Evolutionary conservation across 2,888 invertebrate species (phyloP).

Genomic region (Drosophila percnosoma): DNA sequence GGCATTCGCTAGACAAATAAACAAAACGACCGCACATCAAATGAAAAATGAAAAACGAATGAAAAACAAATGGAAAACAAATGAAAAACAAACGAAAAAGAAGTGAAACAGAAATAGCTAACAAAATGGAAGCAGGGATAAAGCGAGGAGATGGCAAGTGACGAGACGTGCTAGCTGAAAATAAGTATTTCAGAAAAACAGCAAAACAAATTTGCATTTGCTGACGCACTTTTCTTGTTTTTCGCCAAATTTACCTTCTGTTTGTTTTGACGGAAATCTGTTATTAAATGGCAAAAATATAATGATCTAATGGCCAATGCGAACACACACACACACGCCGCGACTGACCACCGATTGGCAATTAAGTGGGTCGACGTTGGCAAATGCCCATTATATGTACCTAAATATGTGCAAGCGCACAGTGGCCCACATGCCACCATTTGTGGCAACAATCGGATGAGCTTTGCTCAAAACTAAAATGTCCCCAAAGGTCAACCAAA

Average conservation of each 20-base stretch:
- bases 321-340: constrained; percentile 28
- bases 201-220: constrained; percentile 61
- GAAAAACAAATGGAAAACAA: constrained; percentile 1
- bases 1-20: constrained; percentile 54
- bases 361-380: constrained; percentile 61
- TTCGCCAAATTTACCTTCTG: constrained; percentile 35
- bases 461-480: not conserved
- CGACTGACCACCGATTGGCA: constrained; percentile 51
- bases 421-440: not conserved
- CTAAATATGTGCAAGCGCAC: not conserved
- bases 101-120: constrained; percentile 2
- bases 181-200: constrained; percentile 13
- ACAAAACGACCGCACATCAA: constrained; percentile 37
- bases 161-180: constrained; percentile 12
- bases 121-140: constrained; percentile 3
- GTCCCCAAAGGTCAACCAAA: not conserved
- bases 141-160: constrained; percentile 6
- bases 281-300: constrained; percentile 50
- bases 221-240: constrained; percentile 66
- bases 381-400: constrained; percentile 18
- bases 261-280: constrained; percentile 69
- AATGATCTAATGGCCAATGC: constrained; percentile 64
- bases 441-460: not conserved
- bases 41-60: not conserved
- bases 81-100: constrained; percentile 2